Base-by-base conservation (phyloP, 23 tunicate species). In the Trididemnum clinides region DNA sequence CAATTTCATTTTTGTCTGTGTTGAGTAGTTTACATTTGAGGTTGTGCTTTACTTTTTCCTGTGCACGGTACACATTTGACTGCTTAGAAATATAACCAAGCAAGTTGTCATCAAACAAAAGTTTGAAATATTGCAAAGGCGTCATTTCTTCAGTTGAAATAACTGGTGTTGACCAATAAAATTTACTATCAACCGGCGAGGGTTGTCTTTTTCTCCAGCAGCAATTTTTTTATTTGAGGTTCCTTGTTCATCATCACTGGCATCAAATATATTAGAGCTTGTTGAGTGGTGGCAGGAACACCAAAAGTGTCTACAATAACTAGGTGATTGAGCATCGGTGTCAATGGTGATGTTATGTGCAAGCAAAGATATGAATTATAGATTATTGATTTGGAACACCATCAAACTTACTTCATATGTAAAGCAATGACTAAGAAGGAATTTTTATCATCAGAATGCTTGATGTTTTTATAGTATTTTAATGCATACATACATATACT, bases 1-100 rank as follows among this genome's bases (percentile, higher is more conserved):
- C 69, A 12, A 59, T 59, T 59, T 59, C 69, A 59, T 59, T 59
- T 59, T 59, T 59, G 69, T 59, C 26, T 18, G 69, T 59, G 27
- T 59, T 26, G 26, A 59, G 27, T 4, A 59, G 69, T 59, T 59
- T 19, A 26, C 69, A 59, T 21, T 59, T 59, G 26, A 15, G 26
- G 26, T 59, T 59, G 23, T 59, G 69, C 69, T 59, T 59, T 59
- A 21, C 26, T 59, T 59, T 59, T 59, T 59, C 69, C 21, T 59
- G 69, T 12, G 21, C 26, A 21, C 69, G 15, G n/a, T n/a, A 59
- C 6, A 59, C 6, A 21, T 59, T 59, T 19, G 69, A 21, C 69
- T 59, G 69, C 69, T 59, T 26, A 21, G 26, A 12, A 26, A 59
- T 59, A 21, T 59, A 26, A 4, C 21, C 69, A 18, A 59, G 4